Conservation (phyloP, 1,140 invertebrate genomes). For the Orius insidiosus region DNA sequence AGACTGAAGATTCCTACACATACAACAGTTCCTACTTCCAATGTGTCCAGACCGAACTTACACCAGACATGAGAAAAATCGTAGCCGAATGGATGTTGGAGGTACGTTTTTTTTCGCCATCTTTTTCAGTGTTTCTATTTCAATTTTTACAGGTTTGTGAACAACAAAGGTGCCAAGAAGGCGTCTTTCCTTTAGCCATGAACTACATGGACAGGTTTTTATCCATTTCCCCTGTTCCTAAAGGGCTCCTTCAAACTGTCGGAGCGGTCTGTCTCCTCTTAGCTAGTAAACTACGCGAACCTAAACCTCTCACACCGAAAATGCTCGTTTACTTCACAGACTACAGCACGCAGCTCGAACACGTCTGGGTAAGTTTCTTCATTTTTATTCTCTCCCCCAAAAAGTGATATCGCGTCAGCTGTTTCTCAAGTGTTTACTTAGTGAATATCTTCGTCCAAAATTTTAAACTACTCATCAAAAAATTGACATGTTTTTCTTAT, state of each 20-base stretch:
- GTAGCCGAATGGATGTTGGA: conserved; percentile 93
- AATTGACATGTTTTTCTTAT: no score
- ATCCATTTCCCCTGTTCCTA: conserved; percentile 54
- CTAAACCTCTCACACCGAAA: conserved; percentile 58
- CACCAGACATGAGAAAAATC: conserved; percentile 73
- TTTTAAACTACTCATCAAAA: no score
- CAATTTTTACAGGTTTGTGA: conserved; percentile 60
- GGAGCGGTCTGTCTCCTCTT: conserved; percentile 76
- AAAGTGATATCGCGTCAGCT: neutral
- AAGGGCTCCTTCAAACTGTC: conserved; percentile 72
- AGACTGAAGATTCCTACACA: conserved; percentile 58
- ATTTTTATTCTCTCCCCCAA: conserved; percentile 6
- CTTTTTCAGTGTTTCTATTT: neutral
- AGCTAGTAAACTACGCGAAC: conserved; percentile 78
- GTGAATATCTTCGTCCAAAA: neutral
- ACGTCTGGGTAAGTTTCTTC: conserved; percentile 61
- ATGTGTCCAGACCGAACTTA: conserved; percentile 72
- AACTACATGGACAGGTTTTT: conserved; percentile 88
- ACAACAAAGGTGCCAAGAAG: conserved; percentile 76
- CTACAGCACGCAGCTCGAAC: conserved; percentile 64
- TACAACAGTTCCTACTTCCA: conserved; percentile 60
- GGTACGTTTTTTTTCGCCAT: conserved; percentile 44
- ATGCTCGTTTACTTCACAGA: conserved; percentile 80
- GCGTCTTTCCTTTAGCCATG: conserved; percentile 77
- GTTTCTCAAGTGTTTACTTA: neutral